Evolutionary conservation across 1,140 invertebrate genomes (phyloP).

Genomic region (Ooceraea biroi): DNA sequence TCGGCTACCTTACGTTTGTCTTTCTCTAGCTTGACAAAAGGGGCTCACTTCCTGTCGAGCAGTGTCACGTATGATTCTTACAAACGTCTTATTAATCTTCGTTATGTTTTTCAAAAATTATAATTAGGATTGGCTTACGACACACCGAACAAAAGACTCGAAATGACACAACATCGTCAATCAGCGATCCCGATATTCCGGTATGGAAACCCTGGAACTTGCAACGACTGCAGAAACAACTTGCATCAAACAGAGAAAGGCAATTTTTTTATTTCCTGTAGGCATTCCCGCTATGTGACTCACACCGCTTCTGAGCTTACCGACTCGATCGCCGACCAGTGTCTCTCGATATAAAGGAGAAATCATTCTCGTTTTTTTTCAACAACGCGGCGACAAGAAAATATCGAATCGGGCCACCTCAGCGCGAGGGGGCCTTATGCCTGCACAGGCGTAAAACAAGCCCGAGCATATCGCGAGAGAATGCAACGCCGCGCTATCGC

Average conservation of each 20-base stretch:
- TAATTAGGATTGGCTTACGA: too few species aligned
- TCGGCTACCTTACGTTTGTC: constrained; percentile 1
- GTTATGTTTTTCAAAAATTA: not conserved
- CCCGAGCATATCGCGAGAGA: constrained; percentile 9
- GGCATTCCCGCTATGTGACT: constrained; percentile 37
- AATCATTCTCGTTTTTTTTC: constrained; percentile 24
- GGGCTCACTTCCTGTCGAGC: not conserved
- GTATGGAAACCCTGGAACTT: too few species aligned
- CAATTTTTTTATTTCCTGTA: constrained; percentile 44
- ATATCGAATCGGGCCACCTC: not conserved
- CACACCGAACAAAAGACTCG: too few species aligned
- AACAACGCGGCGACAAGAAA: not conserved
- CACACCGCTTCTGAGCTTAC: constrained; percentile 17
- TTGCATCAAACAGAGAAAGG: constrained; percentile 41
- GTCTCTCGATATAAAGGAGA: constrained; percentile 13
- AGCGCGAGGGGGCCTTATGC: not conserved
- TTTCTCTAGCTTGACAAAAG: not conserved
- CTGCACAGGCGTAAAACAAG: constrained; percentile 12
- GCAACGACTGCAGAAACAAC: constrained; percentile 19
- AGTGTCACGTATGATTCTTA: not conserved
- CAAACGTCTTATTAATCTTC: not conserved
- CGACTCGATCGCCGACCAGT: constrained; percentile 16
- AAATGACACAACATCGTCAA: too few species aligned
- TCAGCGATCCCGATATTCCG: too few species aligned
- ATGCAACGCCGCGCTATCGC: constrained; percentile 35